phyloP scores from a whole-genome alignment of 2,797 vertebrate species.

The Dromococcyx pavoninus region DNA sequence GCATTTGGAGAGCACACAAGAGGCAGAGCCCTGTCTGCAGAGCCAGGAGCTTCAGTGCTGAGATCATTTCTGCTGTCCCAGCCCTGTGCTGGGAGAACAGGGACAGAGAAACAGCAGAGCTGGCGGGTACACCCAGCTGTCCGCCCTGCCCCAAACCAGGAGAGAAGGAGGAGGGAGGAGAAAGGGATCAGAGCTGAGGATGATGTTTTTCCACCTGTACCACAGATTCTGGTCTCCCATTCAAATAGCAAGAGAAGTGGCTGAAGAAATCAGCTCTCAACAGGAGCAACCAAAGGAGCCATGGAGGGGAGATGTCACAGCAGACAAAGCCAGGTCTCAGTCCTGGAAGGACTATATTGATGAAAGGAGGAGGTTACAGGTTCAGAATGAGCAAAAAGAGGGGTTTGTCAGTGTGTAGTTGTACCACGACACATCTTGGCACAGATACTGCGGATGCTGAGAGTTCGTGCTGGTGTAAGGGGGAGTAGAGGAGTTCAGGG shows the following conservation, averaged over 20 bases:
- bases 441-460: not conserved
- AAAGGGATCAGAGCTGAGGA: not conserved
- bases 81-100: not conserved
- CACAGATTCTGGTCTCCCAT: fast-evolving
- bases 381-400: not conserved
- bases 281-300: not conserved
- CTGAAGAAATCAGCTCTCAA: not conserved
- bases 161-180: not conserved
- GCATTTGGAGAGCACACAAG: not conserved
- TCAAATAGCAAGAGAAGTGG: not conserved
- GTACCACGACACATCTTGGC: not conserved
- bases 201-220: not conserved
- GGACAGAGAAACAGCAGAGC: not conserved
- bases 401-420: fast-evolving
- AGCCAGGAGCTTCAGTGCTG: not conserved
- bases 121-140: not conserved
- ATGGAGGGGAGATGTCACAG: not conserved
- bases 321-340: not conserved
- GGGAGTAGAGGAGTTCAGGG: not conserved
- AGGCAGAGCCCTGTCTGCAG: not conserved
- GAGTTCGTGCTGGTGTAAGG: not conserved
- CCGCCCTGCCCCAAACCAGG: too few relatives aligned
- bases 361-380: not conserved
- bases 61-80: constrained; percentile 26
- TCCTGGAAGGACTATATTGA: not conserved